These are phyloP conservation scores for Cyprinodon diabolis DNA, from an alignment of 2,797 vertebrate species.

Conservation along the genomic window DNA sequence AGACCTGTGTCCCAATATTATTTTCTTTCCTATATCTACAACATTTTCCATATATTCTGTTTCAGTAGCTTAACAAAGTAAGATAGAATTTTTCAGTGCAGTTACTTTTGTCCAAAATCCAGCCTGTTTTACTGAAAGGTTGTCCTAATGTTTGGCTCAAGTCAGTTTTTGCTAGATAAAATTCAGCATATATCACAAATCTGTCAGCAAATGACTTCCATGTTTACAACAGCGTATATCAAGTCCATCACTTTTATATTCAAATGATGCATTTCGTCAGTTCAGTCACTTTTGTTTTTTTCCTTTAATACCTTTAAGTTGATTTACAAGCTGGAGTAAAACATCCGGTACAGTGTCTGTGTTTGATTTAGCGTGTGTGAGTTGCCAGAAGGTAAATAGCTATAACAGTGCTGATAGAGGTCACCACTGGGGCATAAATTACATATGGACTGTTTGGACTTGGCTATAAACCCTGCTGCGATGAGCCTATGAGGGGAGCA, in stretches of 20 bases:
- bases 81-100: not conserved
- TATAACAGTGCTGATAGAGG: constrained; percentile 35
- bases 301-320: not conserved
- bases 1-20: too few species aligned
- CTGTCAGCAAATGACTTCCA: not conserved
- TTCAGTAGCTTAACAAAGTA: not conserved
- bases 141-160: not conserved
- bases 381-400: constrained; percentile 39
- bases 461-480: constrained; percentile 35
- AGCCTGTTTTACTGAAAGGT: not conserved
- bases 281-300: not conserved
- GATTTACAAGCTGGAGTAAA: not conserved
- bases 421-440: constrained; percentile 50
- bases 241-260: not conserved
- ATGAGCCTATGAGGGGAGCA: constrained; percentile 22
- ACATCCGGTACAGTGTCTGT: constrained; percentile 10
- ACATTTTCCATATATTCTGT: not conserved
- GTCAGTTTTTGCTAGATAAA: not conserved
- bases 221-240: not conserved
- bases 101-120: not conserved
- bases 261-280: not conserved
- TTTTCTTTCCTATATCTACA: not conserved
- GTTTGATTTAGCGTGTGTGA: constrained; percentile 29
- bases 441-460: constrained; percentile 40
- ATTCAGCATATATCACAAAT: not conserved